Base-by-base conservation (phyloP, 2,113 vertebrate species). In the Pseudorhombus dupliciocellatus region DNA sequence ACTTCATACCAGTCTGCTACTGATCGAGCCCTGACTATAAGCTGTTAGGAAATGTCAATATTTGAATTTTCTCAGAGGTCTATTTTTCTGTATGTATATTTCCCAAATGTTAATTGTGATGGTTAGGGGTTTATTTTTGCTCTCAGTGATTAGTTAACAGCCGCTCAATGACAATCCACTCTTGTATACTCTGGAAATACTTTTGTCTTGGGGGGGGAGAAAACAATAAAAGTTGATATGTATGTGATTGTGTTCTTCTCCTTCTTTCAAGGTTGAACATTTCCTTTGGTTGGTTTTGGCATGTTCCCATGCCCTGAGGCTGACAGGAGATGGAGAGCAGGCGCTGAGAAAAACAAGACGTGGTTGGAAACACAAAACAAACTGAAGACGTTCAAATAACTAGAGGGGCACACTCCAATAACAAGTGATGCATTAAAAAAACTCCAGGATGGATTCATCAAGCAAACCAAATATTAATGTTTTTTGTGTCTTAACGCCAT, bases 81-180 rank as follows among this genome's bases (percentile, higher is more conserved):
- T 87, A 91, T 92, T 93, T 92, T 90, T 78, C 77, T 79, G 65
- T 82, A 76, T 80, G 77, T 86, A 73, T 75, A 79, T 85, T 86
- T 85, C 84, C 88, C 70, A 58, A 59, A 64, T 81, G 66, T 83
- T 81, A 84, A 79, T 83, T 84, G 74, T 85, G 56, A 72, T 66
- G 75, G 75, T 61, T 66, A 73, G 80, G 84, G 74, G 70, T 50
- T 73, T 75, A 56, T 72, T 57, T 88, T 79, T 80, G 76, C 88
- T 88, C 80, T 89, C 66, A 25, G 56, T 86, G 53, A 73, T 28
- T 71, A 82, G 73, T 80, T 77, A 34, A 56, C 54, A 72, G 75
- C 22, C 55, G 48, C 79, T 77, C 34, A 48, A 59, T 75, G 81
- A 86, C 82, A 73, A 83, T 89, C 83, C 73, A 81, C 69, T 69